Conservation (phyloP, 2,113 vertebrate species). For the Chaetops frenatus region DNA sequence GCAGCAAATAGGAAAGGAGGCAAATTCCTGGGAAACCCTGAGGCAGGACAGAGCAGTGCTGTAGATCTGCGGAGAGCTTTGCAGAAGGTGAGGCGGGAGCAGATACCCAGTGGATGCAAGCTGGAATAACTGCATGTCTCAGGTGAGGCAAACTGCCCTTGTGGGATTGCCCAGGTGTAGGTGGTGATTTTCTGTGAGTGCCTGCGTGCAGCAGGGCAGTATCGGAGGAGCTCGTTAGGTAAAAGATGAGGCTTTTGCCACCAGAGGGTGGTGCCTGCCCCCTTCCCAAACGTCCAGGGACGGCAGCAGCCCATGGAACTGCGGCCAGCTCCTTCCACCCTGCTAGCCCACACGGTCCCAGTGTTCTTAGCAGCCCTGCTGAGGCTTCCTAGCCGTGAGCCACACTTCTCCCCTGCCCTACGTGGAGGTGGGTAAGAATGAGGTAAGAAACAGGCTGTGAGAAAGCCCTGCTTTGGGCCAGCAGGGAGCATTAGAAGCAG, state of each 20-base stretch:
- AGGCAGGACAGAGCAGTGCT: neutral
- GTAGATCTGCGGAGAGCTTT: neutral
- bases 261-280: conserved; percentile 11
- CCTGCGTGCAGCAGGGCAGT: neutral
- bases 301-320: neutral
- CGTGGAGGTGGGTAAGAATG: neutral
- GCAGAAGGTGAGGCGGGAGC: neutral
- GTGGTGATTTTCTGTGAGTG: neutral
- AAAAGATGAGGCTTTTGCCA: neutral
- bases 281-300: rapidly evolving
- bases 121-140: neutral
- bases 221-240: neutral
- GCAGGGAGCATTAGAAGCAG: neutral
- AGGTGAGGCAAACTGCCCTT: neutral
- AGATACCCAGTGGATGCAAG: neutral
- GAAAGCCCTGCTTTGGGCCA: neutral
- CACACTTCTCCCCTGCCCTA: neutral
- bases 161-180: neutral
- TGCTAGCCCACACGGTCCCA: neutral
- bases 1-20: neutral
- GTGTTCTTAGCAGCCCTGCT: neutral
- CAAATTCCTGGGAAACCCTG: neutral
- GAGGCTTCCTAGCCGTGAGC: neutral
- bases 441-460: neutral
- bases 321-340: neutral